phyloP scores from a whole-genome alignment of 2,888 invertebrate species.

The Nemapogon koenigi region DNA sequence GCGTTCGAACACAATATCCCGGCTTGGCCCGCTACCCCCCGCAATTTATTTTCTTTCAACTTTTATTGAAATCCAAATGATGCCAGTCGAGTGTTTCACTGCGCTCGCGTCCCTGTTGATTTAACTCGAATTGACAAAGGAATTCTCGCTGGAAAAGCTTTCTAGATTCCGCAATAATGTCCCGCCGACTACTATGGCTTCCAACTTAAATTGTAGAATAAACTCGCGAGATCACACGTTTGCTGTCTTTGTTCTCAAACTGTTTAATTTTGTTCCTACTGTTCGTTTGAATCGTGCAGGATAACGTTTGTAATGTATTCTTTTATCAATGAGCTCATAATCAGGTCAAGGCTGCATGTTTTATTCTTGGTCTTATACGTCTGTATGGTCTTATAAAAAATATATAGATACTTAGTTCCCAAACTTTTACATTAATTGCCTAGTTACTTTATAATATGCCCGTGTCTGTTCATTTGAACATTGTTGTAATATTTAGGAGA shows the following conservation, averaged over 20 bases:
- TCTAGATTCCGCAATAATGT: conserved; percentile 5
- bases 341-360: no score
- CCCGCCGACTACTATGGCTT: background rate
- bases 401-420: no score
- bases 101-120: conserved; percentile 1
- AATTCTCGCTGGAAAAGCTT: conserved; percentile 3
- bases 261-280: background rate
- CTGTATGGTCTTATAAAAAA: no score
- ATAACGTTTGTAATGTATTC: no score
- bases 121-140: conserved; percentile 8
- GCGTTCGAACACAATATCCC: conserved; percentile 30
- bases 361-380: no score
- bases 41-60: conserved; percentile 45
- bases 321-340: no score
- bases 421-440: no score
- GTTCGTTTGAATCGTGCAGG: no score
- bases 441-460: no score
- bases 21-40: conserved; percentile 21
- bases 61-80: conserved; percentile 50
- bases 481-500: no score
- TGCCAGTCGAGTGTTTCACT: conserved; percentile 5
- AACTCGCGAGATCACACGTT: background rate
- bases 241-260: background rate
- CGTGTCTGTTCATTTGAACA: no score
- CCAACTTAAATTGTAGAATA: conserved; percentile 3